Evolutionary conservation across 2,797 vertebrate species (phyloP), one percentile per base, ranked within the genome.

Genomic region (Simalia tracyae): DNA sequence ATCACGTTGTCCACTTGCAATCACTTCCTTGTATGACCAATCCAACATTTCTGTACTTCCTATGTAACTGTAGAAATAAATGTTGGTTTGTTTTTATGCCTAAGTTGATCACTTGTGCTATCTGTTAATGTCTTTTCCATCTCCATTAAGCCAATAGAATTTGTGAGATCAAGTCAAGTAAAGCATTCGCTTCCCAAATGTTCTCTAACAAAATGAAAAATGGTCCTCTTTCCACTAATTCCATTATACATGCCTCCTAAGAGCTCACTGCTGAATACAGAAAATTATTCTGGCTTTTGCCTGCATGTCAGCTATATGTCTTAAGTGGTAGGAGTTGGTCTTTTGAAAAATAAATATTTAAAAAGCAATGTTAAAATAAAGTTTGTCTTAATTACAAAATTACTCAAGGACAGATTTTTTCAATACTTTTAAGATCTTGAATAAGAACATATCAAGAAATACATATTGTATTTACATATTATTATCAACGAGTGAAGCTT

Each of bases 401-500:
- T 81, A 46, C 42, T 19, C 76, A 46, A 22, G 42, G 19, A 24
- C 9, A 81, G 36, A 24, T 81, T 81, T 46, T 91, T 93, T 93
- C 91, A 22, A 68, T 57, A 88, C 90, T 93, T 92, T 64, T 10
- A n/a, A 36, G 24, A 86, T 17, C 12, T 5, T 50, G 31, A 54
- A 26, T 19, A 87, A 56, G 56, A 57, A 64, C 93, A 66, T 81
- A 90, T 90, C 22, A 81, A 81, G 42, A 81, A 81, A 46, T 46
- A 46, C 8, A 81, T 81, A 81, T 5, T 46, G 76, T 81, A 46
- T 81, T 81, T 81, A 81, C 36, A 92, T n/a, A 68, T 90, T 91
- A 94, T 95, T 95, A 92, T 95, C 94, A 89, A 24, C 0, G 50
- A 90, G 95, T 93, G 91, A 91, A 88, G 95, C 92, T 95, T 94